Percentiles rank a stretch among this genome's conserved stretches.
phyloP scores from a whole-genome alignment of 2,888 invertebrate species.

The Mesorhabditis spiculigera region DNA sequence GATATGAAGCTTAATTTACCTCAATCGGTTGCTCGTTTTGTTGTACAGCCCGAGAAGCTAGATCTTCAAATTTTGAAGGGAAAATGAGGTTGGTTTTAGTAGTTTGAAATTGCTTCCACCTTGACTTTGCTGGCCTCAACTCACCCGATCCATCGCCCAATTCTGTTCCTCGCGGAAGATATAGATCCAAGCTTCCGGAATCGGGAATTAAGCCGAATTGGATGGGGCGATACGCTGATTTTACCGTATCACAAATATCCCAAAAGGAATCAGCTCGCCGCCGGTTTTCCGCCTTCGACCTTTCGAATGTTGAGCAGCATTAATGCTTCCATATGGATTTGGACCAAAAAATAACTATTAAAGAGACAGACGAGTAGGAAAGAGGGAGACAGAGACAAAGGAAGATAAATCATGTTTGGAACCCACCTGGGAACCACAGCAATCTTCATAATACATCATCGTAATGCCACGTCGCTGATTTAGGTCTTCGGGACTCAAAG shows the following conservation, averaged over 20 bases:
- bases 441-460: conserved; percentile 65
- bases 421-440: conserved; percentile 58
- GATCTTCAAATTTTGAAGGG: conserved; percentile 64
- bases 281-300: conserved; percentile 80
- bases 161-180: conserved; percentile 81
- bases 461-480: conserved; percentile 83
- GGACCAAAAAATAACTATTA: conserved; percentile 68
- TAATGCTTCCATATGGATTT: conserved; percentile 87
- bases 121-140: conserved; percentile 66
- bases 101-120: conserved; percentile 53
- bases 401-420: conserved; percentile 41
- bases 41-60: conserved; percentile 81
- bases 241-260: conserved; percentile 73
- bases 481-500: conserved; percentile 81
- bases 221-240: too few relatives aligned
- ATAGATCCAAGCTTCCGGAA: conserved; percentile 99
- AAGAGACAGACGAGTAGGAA: neutral
- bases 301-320: conserved; percentile 71
- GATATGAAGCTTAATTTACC: conserved; percentile 19
- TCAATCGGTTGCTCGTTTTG: conserved; percentile 87
- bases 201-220: too few relatives aligned
- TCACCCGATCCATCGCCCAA: conserved; percentile 88
- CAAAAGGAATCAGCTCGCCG: conserved; percentile 85
- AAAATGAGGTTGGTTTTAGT: neutral
- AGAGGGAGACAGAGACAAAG: neutral